Evolutionary conservation across 2,113 vertebrate genomes (phyloP).

Genomic region (Tor tambroides): DNA sequence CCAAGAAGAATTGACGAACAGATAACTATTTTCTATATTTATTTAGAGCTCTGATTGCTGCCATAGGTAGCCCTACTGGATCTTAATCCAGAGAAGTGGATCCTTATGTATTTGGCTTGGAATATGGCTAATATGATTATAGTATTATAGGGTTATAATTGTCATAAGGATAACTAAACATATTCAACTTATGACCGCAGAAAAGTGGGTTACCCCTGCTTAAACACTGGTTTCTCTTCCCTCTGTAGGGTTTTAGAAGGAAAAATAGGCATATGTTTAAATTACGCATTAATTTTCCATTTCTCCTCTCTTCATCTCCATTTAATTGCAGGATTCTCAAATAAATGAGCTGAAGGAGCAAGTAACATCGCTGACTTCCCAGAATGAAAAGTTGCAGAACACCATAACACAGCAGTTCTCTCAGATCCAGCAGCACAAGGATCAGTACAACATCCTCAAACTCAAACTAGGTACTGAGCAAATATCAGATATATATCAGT

Average conservation of each 20-base stretch:
- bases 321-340: constrained; percentile 82
- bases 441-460: constrained; percentile 97
- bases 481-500: background rate
- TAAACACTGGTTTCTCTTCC: background rate
- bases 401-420: constrained; percentile 86
- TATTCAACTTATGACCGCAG: background rate
- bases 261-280: background rate
- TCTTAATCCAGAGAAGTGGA: background rate
- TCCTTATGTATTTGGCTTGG: background rate
- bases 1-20: background rate
- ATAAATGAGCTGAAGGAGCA: constrained; percentile 91
- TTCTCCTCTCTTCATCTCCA: background rate
- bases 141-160: background rate
- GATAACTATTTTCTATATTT: background rate
- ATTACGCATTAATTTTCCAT: background rate
- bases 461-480: constrained; percentile 85
- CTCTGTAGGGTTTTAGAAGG: background rate
- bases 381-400: constrained; percentile 87
- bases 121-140: background rate
- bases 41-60: background rate
- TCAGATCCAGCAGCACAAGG: constrained; percentile 97
- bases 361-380: constrained; percentile 77
- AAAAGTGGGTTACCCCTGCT: background rate
- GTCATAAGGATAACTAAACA: background rate
- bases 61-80: background rate